Evolutionary conservation across 2,888 invertebrate genomes (phyloP).

Genomic region (Deilephila porcellus): DNA sequence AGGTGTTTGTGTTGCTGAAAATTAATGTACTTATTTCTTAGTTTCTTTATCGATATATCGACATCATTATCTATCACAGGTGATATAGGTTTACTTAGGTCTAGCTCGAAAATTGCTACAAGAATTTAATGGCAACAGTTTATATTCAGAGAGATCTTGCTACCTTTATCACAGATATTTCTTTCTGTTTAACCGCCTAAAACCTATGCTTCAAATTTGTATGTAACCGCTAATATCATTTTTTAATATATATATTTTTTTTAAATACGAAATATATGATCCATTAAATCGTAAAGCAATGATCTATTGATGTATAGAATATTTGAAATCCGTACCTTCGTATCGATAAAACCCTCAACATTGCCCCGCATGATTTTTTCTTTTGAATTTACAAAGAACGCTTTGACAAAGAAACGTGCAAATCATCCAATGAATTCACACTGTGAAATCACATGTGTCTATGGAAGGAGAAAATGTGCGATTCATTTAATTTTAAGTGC

Average conservation of each 20-base stretch:
- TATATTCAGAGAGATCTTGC: too few relatives aligned
- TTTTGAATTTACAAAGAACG: conserved; percentile 42
- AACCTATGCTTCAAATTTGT: too few relatives aligned
- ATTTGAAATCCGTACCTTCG: conserved; percentile 13
- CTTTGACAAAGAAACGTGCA: conserved; percentile 45
- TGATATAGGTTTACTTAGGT: too few relatives aligned
- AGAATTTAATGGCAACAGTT: too few relatives aligned
- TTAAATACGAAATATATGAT: neutral
- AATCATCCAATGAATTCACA: conserved; percentile 47
- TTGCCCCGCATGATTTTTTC: conserved; percentile 33
- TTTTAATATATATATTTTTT: too few relatives aligned
- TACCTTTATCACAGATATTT: too few relatives aligned
- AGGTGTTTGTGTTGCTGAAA: too few relatives aligned
- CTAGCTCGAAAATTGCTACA: too few relatives aligned
- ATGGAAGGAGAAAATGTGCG: conserved; percentile 34
- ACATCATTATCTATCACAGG: too few relatives aligned
- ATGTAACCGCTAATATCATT: neutral
- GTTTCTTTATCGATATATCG: too few relatives aligned
- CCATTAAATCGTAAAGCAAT: conserved; percentile 5
- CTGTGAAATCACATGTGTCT: conserved; percentile 31
- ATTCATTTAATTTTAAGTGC: conserved; percentile 28
- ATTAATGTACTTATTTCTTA: neutral
- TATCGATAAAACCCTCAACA: conserved; percentile 18
- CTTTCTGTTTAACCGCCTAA: too few relatives aligned
- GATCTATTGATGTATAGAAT: conserved; percentile 21